Base-by-base conservation (phyloP, 2,797 vertebrate genomes). In the Pseudomugil tenellus region DNA sequence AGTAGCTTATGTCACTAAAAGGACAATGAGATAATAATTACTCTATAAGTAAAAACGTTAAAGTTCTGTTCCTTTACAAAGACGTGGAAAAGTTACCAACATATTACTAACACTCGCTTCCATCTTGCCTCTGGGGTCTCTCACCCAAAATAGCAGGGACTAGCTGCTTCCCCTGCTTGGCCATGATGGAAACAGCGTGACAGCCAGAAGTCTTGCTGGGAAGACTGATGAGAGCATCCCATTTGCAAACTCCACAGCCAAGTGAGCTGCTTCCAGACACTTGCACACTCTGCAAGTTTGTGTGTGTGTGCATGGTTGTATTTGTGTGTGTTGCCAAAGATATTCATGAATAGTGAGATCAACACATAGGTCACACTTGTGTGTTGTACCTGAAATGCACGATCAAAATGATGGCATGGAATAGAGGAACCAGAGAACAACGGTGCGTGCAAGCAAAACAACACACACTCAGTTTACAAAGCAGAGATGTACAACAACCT, bases 211-310 rank as follows among this genome's bases (percentile, higher is more conserved):
- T 88, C 93, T 87, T 87, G 90, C 91, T 90, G 93, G 66, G 91
- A 92, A 92, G 91, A 93, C 92, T 92, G 93, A 94, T 94, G 92
- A 94, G 84, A 89, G 85, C 87, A 79, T 92, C 92, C 85, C 83
- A 92, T 94, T 93, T 93, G 90, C 90, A 92, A 41, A 89, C 88
- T 86, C 89, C 74, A 77, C 88, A 90, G 90, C 90, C 86, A 91
- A 91, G 83, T 77, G 86, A 85, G 78, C 76, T 67, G 67, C 83
- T 88, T 85, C 85, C 86, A 91, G 77, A 90, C 78, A 76, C 70
- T n/a, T 34, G 57, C 74, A 75, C 83, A 75, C 63, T 84, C 82
- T 52, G 69, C 84, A 76, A 66, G 69, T 19, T 63, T 66, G 57
- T 63, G 56, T 48, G 57, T 29, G 54, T 32, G 7, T 31, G 29